Conservation (phyloP, 2,888 invertebrate genomes). For the Thumatha senex region DNA sequence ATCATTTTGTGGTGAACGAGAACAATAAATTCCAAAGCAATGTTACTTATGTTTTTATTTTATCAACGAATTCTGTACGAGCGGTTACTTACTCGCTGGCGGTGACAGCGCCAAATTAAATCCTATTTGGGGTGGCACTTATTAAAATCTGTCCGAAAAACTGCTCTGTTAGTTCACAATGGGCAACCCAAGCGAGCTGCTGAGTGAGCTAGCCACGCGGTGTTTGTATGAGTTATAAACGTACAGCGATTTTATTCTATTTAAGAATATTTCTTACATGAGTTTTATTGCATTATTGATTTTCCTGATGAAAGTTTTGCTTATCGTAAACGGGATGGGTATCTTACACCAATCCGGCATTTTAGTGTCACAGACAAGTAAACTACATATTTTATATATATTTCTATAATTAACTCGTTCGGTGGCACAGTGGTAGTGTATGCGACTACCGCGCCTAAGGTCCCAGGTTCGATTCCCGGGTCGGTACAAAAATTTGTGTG, state of each 20-base stretch:
- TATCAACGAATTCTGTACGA: slow-evolving; percentile 35
- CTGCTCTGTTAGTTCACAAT: slow-evolving; percentile 66
- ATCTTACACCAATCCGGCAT: too few species aligned
- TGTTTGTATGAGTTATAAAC: neutral
- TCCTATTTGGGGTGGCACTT: slow-evolving; percentile 59
- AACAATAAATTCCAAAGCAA: slow-evolving; percentile 36
- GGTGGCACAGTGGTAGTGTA: too few species aligned
- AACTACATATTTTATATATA: too few species aligned
- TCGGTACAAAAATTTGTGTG: too few species aligned
- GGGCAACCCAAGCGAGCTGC: slow-evolving; percentile 48
- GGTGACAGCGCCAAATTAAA: slow-evolving; percentile 71
- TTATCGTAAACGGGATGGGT: too few species aligned
- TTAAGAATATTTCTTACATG: neutral
- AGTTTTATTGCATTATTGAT: too few species aligned
- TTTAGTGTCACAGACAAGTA: too few species aligned
- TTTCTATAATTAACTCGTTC: too few species aligned
- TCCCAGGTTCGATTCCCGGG: too few species aligned
- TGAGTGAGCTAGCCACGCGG: slow-evolving; percentile 1
- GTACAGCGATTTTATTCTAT: neutral
- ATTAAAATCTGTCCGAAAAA: slow-evolving; percentile 72
- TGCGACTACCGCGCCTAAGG: too few species aligned
- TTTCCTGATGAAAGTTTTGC: too few species aligned
- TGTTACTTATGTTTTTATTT: slow-evolving; percentile 35
- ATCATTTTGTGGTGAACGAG: slow-evolving; percentile 14
- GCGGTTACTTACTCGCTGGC: slow-evolving; percentile 43